phyloP scores from a whole-genome alignment of 2,797 vertebrate genomes.

The Xiphophorus birchmanni region DNA sequence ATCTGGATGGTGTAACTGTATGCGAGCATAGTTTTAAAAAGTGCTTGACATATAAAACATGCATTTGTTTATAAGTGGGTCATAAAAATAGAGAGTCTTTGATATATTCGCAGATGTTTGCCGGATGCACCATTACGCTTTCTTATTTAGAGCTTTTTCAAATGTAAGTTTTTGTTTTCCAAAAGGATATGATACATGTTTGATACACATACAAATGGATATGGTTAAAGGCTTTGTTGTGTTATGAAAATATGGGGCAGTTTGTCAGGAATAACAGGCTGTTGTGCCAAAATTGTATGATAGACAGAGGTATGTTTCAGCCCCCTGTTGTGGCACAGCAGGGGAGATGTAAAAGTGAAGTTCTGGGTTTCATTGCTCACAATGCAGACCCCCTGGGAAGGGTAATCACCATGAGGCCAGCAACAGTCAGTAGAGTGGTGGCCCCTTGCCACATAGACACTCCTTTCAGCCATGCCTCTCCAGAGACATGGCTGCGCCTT shows the following conservation, averaged over 20 bases:
- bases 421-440: constrained; percentile 75
- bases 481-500: constrained; percentile 73
- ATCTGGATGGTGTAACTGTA: constrained; percentile 55
- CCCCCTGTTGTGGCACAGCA: constrained; percentile 70
- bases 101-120: constrained; percentile 6
- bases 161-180: not conserved
- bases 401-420: constrained; percentile 84
- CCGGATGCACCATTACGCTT: not conserved
- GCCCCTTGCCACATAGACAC: constrained; percentile 73
- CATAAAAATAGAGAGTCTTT: constrained; percentile 37
- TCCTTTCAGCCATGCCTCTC: constrained; percentile 42
- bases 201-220: not conserved
- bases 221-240: constrained; percentile 5
- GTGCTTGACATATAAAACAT: constrained; percentile 54
- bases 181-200: not conserved
- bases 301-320: constrained; percentile 64
- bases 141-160: not conserved
- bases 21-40: constrained; percentile 40
- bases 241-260: not conserved
- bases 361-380: constrained; percentile 72
- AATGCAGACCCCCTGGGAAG: constrained; percentile 79
- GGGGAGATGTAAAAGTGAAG: constrained; percentile 83
- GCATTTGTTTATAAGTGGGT: constrained; percentile 54
- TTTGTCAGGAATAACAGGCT: constrained; percentile 18
- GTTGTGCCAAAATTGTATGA: constrained; percentile 49